Conservation (phyloP, 1,140 invertebrate genomes). For the Bradysia coprophila region DNA sequence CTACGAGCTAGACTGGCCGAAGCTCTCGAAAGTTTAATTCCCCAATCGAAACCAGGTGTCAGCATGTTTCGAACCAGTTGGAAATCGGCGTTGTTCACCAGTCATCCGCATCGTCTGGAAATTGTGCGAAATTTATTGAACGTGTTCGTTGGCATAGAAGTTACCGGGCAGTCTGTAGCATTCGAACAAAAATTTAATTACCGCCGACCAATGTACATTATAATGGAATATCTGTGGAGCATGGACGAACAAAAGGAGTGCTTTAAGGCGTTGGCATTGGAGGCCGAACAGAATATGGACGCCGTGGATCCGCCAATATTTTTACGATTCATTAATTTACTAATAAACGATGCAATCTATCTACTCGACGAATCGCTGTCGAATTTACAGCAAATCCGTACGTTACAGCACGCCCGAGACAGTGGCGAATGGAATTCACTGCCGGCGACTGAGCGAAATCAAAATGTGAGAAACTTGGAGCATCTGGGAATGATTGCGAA, state of each 20-base stretch:
- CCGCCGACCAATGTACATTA: conserved; percentile 81
- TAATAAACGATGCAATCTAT: conserved; percentile 94
- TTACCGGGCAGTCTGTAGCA: conserved; percentile 87
- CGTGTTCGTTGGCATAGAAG: conserved; percentile 93
- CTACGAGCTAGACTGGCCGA: conserved; percentile 77
- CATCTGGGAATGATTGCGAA: conserved; percentile 69
- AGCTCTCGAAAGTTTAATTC: conserved; percentile 65
- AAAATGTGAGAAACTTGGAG: conserved; percentile 52
- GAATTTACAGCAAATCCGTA: conserved; percentile 66
- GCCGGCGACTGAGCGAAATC: conserved; percentile 49
- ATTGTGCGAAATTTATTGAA: conserved; percentile 59
- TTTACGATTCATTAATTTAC: conserved; percentile 79
- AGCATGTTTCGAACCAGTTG: conserved; percentile 41
- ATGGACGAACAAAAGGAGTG: conserved; percentile 50
- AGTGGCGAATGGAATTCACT: conserved; percentile 57
- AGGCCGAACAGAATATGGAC: conserved; percentile 79
- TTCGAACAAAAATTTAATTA: conserved; percentile 98
- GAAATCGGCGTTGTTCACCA: conserved; percentile 50
- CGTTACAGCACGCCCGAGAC: conserved; percentile 49
- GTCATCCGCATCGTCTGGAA: conserved; percentile 49
- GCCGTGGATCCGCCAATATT: conserved; percentile 78
- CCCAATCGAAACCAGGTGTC: conserved; percentile 33
- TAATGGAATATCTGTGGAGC: conserved; percentile 85
- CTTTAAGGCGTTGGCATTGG: conserved; percentile 61
- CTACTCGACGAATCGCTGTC: conserved; percentile 77